These are phyloP conservation scores for Oriolus oriolus DNA, from an alignment of 2,113 vertebrate species.

Conservation along the genomic window DNA sequence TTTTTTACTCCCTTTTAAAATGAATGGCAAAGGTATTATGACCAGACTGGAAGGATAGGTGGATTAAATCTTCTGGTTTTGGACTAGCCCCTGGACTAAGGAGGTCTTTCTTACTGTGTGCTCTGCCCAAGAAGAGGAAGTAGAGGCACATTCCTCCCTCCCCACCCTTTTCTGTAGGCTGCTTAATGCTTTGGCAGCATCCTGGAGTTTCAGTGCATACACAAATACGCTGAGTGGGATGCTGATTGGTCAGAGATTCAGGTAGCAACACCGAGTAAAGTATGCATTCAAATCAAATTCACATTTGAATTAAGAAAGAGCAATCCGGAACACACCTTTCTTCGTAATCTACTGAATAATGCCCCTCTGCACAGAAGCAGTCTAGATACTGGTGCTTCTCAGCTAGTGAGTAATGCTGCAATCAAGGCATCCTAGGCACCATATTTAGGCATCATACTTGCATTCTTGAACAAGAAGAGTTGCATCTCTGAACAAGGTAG, in stretches of 20 bases:
- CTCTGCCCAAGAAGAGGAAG: slow-evolving; percentile 32
- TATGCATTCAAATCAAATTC: background rate
- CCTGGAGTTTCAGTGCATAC: background rate
- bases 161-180: slow-evolving; percentile 40
- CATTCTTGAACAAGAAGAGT: background rate
- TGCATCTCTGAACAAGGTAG: background rate
- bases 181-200: slow-evolving; percentile 35
- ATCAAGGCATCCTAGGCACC: background rate
- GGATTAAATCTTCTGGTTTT: background rate
- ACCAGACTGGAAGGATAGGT: background rate
- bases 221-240: background rate
- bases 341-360: background rate
- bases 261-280: background rate
- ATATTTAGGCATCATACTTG: background rate
- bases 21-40: background rate
- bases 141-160: background rate
- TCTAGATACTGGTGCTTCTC: background rate
- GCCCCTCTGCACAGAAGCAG: background rate
- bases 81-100: background rate
- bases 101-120: background rate
- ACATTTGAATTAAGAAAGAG: background rate
- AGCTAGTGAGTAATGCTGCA: background rate
- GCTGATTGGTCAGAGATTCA: background rate
- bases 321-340: background rate
- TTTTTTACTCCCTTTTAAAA: background rate